These are phyloP conservation scores for Pseudanteris insignis DNA, from an alignment of 2,888 invertebrate genomes.

Conservation along the genomic window DNA sequence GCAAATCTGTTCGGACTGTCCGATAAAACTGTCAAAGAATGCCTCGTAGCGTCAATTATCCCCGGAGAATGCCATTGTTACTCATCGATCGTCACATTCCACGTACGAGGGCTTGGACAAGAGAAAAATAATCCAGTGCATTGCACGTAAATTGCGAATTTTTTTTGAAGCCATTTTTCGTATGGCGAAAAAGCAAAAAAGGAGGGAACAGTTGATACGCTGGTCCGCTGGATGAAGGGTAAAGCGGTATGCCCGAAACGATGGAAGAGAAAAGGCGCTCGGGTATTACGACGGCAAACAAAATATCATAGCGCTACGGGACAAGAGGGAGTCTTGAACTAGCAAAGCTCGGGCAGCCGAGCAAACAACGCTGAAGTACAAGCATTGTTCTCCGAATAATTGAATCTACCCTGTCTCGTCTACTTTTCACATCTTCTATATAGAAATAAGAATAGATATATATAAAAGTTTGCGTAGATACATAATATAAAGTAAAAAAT, in stretches of 20 bases:
- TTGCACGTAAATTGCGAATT: background rate
- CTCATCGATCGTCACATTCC: constrained; percentile 34
- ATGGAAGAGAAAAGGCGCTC: constrained; percentile 31
- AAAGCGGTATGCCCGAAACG: constrained; percentile 11
- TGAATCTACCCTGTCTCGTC: no score
- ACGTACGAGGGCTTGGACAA: constrained; percentile 1
- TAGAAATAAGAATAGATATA: no score
- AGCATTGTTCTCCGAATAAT: no score
- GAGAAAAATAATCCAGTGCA: background rate
- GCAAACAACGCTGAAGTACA: constrained; percentile 63
- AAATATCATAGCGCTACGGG: constrained; percentile 56
- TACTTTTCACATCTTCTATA: no score
- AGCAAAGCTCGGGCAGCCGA: constrained; percentile 62
- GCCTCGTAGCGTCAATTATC: constrained; percentile 35
- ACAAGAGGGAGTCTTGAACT: constrained; percentile 51
- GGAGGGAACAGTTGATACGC: constrained; percentile 7
- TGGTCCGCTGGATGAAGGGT: background rate
- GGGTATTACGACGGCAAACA: constrained; percentile 60
- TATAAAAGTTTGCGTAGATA: no score
- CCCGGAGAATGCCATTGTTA: constrained; percentile 36
- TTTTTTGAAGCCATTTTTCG: background rate
- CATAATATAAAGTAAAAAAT: no score
- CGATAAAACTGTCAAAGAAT: constrained; percentile 41
- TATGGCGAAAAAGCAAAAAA: no score
- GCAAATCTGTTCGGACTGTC: constrained; percentile 40